phyloP scores from a whole-genome alignment of 2,797 vertebrate species.

The Muscicapa striata region DNA sequence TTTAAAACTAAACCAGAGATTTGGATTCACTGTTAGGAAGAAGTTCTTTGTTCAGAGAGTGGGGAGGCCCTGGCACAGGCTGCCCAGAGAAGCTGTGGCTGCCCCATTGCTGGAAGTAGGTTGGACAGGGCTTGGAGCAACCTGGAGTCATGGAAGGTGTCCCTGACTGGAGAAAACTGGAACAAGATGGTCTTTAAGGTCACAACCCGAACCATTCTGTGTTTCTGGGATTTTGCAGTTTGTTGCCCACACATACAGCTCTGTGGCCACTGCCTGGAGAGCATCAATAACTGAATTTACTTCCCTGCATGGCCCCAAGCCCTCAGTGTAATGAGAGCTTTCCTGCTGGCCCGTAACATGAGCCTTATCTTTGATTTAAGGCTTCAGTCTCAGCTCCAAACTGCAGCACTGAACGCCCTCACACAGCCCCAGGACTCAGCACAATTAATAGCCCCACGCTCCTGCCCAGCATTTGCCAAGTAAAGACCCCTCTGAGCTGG shows the following conservation, averaged over 20 bases:
- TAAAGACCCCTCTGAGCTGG: background rate
- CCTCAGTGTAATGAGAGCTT: background rate
- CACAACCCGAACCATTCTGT: background rate
- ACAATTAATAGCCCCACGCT: rapidly evolving
- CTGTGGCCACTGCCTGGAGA: background rate
- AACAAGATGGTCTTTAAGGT: background rate
- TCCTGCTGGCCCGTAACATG: background rate
- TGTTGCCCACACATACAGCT: rapidly evolving
- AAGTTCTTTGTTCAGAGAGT: background rate
- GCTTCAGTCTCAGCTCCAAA: background rate
- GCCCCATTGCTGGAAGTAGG: background rate
- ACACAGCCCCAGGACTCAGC: background rate
- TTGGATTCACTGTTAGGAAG: background rate
- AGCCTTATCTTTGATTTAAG: background rate
- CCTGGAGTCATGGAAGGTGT: background rate
- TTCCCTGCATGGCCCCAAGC: background rate
- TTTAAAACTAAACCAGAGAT: background rate
- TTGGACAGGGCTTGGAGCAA: background rate
- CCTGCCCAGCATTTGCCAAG: background rate
- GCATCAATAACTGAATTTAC: background rate
- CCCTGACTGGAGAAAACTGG: background rate
- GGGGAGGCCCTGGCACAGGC: background rate
- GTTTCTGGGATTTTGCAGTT: background rate
- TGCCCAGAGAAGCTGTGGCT: background rate
- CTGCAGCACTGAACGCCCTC: background rate